phyloP scores from a whole-genome alignment of 92 coral and sea anemone species.

The Heteractis magnifica region DNA sequence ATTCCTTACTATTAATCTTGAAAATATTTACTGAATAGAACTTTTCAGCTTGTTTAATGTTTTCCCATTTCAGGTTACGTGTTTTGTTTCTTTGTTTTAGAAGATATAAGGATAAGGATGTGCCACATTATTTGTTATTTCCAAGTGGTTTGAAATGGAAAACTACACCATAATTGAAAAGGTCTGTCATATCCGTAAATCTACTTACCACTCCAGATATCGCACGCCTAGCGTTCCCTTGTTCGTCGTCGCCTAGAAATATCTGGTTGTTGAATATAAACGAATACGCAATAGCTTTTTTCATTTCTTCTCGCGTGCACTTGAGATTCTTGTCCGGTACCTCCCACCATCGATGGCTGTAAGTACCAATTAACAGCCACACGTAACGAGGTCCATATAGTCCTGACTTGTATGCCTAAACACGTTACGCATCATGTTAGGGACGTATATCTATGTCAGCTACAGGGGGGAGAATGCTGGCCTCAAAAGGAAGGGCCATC shows the following conservation, averaged over 20 bases:
- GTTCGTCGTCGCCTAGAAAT: conserved; percentile 63
- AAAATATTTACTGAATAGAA: too few relatives aligned
- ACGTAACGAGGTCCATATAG: conserved; percentile 78
- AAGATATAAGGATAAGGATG: too few relatives aligned
- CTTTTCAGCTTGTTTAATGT: too few relatives aligned
- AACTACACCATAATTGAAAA: background rate
- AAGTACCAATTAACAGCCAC: conserved; percentile 88
- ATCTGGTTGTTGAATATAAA: conserved; percentile 87
- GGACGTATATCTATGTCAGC: background rate
- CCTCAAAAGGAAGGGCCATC: background rate
- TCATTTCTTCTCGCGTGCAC: conserved; percentile 75
- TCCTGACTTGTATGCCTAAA: conserved; percentile 80
- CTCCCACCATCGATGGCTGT: conserved; percentile 84
- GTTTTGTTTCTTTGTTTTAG: too few relatives aligned
- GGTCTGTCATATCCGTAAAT: background rate
- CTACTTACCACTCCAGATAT: conserved; percentile 82
- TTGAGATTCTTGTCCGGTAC: conserved; percentile 55
- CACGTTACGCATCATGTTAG: background rate
- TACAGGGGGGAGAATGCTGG: background rate
- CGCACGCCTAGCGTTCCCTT: conserved; percentile 51
- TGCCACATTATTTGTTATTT: too few relatives aligned
- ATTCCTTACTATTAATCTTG: too few relatives aligned
- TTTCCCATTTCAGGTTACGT: too few relatives aligned
- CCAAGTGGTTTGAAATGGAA: too few relatives aligned
- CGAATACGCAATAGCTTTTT: conserved; percentile 79